Conservation (phyloP, 2,888 invertebrate genomes). For the Hydroisotoma schaefferi region DNA sequence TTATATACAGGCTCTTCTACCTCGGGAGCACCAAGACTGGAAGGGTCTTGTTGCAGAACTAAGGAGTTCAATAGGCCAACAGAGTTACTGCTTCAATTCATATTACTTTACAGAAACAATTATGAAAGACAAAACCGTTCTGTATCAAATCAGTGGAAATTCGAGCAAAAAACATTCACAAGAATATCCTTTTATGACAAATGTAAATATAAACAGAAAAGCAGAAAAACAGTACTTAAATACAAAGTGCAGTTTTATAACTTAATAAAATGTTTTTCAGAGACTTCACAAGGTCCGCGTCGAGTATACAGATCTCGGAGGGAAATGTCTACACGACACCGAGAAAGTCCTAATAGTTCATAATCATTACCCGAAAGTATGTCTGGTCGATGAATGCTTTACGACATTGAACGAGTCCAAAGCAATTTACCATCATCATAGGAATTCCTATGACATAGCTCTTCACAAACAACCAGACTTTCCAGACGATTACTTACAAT, state of each 20-base stretch:
- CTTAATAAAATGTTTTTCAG: not conserved
- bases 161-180: not conserved
- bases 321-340: slow-evolving; percentile 1
- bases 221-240: not conserved
- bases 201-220: not conserved
- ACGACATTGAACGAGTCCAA: too few species aligned
- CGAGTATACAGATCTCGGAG: not conserved
- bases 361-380: slow-evolving; percentile 1
- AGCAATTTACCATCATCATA: too few species aligned
- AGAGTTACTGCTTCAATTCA: not conserved
- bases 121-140: not conserved
- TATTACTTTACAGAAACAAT: not conserved
- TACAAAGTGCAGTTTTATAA: too few species aligned
- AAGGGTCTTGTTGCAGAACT: not conserved
- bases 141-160: not conserved
- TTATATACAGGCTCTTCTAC: not conserved
- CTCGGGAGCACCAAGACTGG: not conserved
- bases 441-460: too few species aligned
- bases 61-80: not conserved
- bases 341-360: not conserved
- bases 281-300: not conserved
- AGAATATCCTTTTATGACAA: not conserved
- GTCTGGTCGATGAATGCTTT: too few species aligned
- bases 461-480: too few species aligned
- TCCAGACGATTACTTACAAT: too few species aligned